These are phyloP conservation scores for Apeltes quadracus DNA, from an alignment of 2,113 vertebrate genomes.

Conservation along the genomic window DNA sequence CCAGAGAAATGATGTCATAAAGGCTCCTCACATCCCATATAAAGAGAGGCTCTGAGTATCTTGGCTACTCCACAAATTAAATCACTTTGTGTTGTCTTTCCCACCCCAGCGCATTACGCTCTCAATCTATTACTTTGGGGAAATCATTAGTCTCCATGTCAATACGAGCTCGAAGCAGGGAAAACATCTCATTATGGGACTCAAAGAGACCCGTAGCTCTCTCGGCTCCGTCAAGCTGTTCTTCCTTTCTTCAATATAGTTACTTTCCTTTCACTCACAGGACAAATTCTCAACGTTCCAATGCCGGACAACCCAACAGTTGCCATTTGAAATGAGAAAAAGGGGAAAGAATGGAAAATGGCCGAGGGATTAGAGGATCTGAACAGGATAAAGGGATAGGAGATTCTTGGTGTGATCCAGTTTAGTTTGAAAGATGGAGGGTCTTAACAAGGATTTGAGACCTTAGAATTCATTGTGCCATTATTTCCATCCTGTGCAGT, in stretches of 20 bases:
- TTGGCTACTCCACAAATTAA: slow-evolving; percentile 57
- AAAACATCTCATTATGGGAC: slow-evolving; percentile 82
- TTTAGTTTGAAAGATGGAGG: slow-evolving; percentile 81
- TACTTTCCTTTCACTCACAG: slow-evolving; percentile 75
- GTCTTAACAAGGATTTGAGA: slow-evolving; percentile 83
- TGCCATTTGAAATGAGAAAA: slow-evolving; percentile 75
- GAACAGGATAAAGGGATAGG: slow-evolving; percentile 77
- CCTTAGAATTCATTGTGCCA: slow-evolving; percentile 77
- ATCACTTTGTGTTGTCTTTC: slow-evolving; percentile 73
- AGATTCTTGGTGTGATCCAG: slow-evolving; percentile 82
- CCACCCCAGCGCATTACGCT: slow-evolving; percentile 69
- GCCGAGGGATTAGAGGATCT: slow-evolving; percentile 79
- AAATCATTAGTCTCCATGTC: slow-evolving; percentile 77
- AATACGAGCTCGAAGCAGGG: slow-evolving; percentile 75
- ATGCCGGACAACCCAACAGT: slow-evolving; percentile 80
- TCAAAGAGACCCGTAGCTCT: slow-evolving; percentile 78
- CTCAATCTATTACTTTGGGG: slow-evolving; percentile 77
- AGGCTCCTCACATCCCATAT: slow-evolving; percentile 44
- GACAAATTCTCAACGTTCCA: slow-evolving; percentile 80
- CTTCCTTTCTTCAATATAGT: slow-evolving; percentile 75
- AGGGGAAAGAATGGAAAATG: slow-evolving; percentile 70
- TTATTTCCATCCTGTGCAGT: slow-evolving; percentile 71
- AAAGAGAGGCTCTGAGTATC: slow-evolving; percentile 54
- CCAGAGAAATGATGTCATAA: slow-evolving; percentile 44
- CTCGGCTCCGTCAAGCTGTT: slow-evolving; percentile 76